phyloP scores from a whole-genome alignment of 2,888 invertebrate species.

The Pristionchus arcanus region DNA sequence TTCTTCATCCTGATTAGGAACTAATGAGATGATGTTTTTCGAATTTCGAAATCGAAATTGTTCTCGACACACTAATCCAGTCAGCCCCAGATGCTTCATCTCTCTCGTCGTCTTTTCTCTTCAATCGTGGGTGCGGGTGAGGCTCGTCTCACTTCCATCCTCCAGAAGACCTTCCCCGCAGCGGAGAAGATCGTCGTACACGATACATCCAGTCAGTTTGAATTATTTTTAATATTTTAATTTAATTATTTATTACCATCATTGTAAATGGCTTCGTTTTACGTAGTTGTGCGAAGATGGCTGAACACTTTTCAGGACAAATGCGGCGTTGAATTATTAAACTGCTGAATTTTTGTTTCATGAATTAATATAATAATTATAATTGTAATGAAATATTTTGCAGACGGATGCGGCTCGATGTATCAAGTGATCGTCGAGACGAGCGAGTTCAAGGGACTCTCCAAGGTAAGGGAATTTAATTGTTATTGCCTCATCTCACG shows the following conservation, averaged over 20 bases:
- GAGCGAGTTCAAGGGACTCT: conserved; percentile 80
- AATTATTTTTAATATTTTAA: no score
- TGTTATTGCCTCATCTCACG: no score
- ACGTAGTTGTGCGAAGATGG: no score
- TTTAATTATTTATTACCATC: no score
- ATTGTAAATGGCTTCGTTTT: no score
- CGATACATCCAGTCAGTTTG: conserved; percentile 79
- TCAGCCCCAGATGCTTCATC: not conserved
- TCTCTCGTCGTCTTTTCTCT: conserved; percentile 46
- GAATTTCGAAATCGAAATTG: not conserved
- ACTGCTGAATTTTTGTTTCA: no score
- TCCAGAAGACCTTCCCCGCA: conserved; percentile 78
- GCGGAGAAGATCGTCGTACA: conserved; percentile 78
- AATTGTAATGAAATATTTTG: conserved; percentile 56
- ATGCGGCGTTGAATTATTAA: no score
- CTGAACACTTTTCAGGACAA: no score
- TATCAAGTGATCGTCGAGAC: conserved; percentile 80
- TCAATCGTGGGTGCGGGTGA: conserved; percentile 48
- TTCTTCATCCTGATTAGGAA: not conserved
- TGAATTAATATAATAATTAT: not conserved
- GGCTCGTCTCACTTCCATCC: conserved; percentile 68
- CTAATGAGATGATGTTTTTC: no score
- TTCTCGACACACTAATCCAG: not conserved
- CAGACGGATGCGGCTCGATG: conserved; percentile 82
- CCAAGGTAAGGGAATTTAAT: conserved; percentile 73